These are phyloP conservation scores for Xestobium rufovillosum DNA, from an alignment of 2,888 invertebrate genomes.

Conservation along the genomic window DNA sequence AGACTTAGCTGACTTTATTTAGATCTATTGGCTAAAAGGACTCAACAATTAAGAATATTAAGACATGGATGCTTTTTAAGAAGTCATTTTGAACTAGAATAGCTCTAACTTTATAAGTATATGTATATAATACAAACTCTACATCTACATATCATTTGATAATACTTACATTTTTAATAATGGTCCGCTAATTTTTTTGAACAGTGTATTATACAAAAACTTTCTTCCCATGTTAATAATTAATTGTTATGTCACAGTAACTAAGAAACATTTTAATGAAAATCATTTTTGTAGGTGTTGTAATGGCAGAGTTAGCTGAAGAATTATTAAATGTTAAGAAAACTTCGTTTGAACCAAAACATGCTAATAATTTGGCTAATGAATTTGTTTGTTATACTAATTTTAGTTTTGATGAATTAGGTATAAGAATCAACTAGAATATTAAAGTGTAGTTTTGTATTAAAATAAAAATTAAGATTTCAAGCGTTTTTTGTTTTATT, in stretches of 20 bases:
- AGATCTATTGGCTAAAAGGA: too few species aligned
- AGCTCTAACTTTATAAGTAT: too few species aligned
- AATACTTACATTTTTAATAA: too few species aligned
- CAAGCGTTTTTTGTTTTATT: constrained; percentile 16
- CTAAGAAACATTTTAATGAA: constrained; percentile 3
- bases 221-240: not conserved
- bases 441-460: too few species aligned
- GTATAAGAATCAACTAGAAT: too few species aligned
- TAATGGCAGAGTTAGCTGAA: constrained; percentile 66
- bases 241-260: not conserved
- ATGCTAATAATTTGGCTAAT: constrained; percentile 86
- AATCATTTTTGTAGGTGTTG: constrained; percentile 48
- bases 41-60: too few species aligned
- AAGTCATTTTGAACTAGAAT: too few species aligned
- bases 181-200: too few species aligned
- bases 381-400: constrained; percentile 89
- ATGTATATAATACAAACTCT: too few species aligned
- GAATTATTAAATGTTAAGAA: constrained; percentile 56
- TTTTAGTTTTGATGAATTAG: constrained; percentile 61
- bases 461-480: constrained; percentile 17
- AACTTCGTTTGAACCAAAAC: constrained; percentile 69
- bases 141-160: too few species aligned
- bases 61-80: too few species aligned
- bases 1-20: too few species aligned
- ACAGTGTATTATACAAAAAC: not conserved